Percentiles rank a stretch among this genome's conserved stretches.
These are phyloP conservation scores for Cataglyphis livida DNA, from an alignment of 2,888 invertebrate genomes.

Conservation along the genomic window DNA sequence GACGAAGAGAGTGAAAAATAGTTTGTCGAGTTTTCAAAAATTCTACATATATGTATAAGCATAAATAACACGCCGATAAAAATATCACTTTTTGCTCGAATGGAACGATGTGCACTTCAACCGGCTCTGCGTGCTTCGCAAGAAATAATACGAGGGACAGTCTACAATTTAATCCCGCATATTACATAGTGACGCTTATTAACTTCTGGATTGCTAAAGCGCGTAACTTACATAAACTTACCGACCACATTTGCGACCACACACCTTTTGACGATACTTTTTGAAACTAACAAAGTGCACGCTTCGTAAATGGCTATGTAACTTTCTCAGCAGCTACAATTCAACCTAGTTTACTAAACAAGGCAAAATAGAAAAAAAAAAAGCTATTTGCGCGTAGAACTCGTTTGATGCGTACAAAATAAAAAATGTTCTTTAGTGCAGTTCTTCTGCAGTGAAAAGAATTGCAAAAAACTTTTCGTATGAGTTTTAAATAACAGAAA, in stretches of 20 bases:
- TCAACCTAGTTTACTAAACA: conserved; percentile 9
- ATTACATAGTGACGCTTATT: conserved; percentile 43
- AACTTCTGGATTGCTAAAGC: conserved; percentile 38
- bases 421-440: conserved; percentile 7
- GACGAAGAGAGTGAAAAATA: not conserved
- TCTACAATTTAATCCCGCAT: conserved; percentile 31
- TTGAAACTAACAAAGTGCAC: conserved; percentile 35
- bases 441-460: not conserved
- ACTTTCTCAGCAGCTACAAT: conserved; percentile 16
- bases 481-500: not conserved
- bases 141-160: conserved; percentile 28
- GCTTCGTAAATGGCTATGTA: conserved; percentile 23
- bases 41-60: not conserved
- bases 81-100: conserved; percentile 5
- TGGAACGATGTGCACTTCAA: not conserved
- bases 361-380: conserved; percentile 5
- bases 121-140: not conserved
- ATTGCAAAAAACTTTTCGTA: not conserved
- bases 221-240: conserved; percentile 18
- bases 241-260: conserved; percentile 20
- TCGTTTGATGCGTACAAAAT: not conserved
- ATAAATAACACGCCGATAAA: not conserved
- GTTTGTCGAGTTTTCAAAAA: not conserved
- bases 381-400: not conserved
- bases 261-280: conserved; percentile 38